Conservation (phyloP, 2,113 vertebrate genomes). For the Phyllostomus hastatus region DNA sequence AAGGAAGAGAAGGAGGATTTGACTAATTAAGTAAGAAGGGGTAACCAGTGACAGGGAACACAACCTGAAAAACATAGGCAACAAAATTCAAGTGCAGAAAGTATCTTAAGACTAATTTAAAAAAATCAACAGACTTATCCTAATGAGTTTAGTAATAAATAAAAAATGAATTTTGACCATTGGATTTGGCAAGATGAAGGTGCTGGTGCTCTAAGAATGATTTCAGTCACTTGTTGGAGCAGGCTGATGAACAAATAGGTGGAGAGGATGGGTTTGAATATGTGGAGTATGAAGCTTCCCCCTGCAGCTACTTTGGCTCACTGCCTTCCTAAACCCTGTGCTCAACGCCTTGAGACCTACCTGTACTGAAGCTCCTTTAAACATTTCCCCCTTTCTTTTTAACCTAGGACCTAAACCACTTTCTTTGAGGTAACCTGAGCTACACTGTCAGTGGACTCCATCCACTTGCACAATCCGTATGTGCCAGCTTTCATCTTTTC, state of each 20-base stretch:
- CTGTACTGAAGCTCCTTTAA: not conserved
- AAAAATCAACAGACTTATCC: not conserved
- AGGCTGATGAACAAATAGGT: not conserved
- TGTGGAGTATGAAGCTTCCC: not conserved
- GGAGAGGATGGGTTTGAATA: not conserved
- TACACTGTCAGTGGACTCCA: not conserved
- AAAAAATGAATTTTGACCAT: not conserved
- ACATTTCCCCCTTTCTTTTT: not conserved
- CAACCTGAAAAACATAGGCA: not conserved
- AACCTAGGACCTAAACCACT: not conserved
- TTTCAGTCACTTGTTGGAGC: not conserved
- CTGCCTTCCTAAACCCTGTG: not conserved
- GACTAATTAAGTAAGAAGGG: not conserved
- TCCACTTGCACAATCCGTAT: not conserved
- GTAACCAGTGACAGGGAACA: not conserved
- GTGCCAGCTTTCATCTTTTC: not conserved
- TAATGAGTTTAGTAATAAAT: not conserved
- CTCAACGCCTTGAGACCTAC: not conserved
- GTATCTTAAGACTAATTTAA: not conserved
- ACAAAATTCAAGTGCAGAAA: not conserved
- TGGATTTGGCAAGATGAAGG: not conserved
- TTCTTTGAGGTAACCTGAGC: not conserved
- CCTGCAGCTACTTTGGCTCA: not conserved
- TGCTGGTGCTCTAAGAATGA: not conserved
- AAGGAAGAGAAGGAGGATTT: not conserved